Conservation (phyloP, 2,797 vertebrate genomes). For the Pteronotus mesoamericanus region DNA sequence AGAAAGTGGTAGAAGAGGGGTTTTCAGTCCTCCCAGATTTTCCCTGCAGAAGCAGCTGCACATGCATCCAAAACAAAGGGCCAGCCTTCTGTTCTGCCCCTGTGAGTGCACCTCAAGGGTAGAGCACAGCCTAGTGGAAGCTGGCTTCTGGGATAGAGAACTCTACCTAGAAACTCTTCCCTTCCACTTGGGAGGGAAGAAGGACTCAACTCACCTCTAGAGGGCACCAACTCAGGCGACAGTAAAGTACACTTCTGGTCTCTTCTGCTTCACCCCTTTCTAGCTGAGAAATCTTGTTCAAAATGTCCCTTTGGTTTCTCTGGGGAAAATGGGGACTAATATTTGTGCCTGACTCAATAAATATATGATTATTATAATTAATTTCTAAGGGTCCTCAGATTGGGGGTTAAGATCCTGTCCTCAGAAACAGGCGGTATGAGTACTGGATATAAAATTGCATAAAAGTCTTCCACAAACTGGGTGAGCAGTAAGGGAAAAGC, state of each 20-base stretch:
- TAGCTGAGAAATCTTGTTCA: background rate
- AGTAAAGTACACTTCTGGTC: rapidly evolving
- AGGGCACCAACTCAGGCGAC: background rate
- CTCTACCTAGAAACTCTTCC: background rate
- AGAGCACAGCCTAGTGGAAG: background rate
- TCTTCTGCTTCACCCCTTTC: background rate
- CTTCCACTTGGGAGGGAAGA: background rate
- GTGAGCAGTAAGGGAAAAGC: background rate
- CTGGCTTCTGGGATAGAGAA: background rate
- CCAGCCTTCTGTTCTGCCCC: background rate
- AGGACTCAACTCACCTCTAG: background rate
- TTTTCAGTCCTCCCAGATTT: background rate
- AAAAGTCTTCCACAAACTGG: background rate
- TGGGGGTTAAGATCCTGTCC: background rate
- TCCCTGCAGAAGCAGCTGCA: background rate
- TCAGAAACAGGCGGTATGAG: background rate
- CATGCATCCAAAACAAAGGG: background rate
- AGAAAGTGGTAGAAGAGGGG: background rate
- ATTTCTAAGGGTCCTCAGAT: background rate
- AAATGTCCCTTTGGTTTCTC: background rate
- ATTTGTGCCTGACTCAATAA: background rate
- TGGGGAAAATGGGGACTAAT: background rate
- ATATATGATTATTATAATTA: background rate
- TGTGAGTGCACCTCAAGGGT: background rate
- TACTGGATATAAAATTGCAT: background rate